These are phyloP conservation scores for Bufo gargarizans DNA, from an alignment of 2,113 vertebrate genomes.

Conservation along the genomic window DNA sequence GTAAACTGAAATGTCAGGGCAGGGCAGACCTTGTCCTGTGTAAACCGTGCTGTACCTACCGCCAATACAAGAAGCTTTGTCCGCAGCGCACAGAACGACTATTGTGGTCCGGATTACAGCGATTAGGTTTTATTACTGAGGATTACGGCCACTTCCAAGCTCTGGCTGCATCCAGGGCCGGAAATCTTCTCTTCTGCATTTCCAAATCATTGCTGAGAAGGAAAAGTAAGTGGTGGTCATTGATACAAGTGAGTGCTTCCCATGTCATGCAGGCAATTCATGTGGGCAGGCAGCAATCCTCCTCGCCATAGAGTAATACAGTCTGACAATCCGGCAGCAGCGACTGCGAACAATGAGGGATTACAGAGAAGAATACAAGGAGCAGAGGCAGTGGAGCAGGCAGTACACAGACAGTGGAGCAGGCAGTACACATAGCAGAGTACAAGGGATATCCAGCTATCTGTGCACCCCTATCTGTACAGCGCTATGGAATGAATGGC, in stretches of 20 bases:
- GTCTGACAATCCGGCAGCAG: not conserved
- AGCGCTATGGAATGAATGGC: too few species aligned
- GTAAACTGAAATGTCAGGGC: conserved; percentile 19
- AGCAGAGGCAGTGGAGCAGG: too few species aligned
- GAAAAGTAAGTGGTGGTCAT: not conserved
- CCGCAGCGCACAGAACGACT: conserved; percentile 6
- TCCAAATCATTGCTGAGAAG: not conserved
- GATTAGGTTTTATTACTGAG: conserved; percentile 26
- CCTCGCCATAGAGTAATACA: not conserved
- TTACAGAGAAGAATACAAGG: too few species aligned
- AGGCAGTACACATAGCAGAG: too few species aligned
- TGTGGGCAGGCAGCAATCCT: not conserved
- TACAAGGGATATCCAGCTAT: too few species aligned
- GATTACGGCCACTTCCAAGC: conserved; percentile 6
- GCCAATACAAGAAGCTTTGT: not conserved
- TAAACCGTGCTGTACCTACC: not conserved
- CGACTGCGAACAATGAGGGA: not conserved
- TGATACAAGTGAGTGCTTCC: not conserved
- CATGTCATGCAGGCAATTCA: not conserved
- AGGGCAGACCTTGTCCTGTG: not conserved
- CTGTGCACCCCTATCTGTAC: too few species aligned
- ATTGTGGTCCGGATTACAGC: conserved; percentile 22
- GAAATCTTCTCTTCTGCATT: not conserved
- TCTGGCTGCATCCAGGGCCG: not conserved
- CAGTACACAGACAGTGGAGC: too few species aligned